phyloP scores from a whole-genome alignment of 2,888 invertebrate species.

The Thyatira batis region DNA sequence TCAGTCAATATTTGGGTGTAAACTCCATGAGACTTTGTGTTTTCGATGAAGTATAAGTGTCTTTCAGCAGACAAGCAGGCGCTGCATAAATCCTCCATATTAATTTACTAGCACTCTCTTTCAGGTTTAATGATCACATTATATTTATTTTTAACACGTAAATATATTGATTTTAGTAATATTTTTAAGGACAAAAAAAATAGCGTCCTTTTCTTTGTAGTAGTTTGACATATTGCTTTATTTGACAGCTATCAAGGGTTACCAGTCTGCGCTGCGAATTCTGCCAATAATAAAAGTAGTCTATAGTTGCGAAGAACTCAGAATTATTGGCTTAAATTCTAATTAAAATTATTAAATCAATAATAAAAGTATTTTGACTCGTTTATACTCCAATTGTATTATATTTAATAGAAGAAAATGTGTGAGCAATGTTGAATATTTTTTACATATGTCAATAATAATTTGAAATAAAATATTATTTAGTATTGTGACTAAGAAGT shows the following conservation, averaged over 20 bases:
- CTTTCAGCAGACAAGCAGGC: constrained; percentile 59
- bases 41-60: constrained; percentile 50
- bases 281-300: too few relatives aligned
- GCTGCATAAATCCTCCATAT: constrained; percentile 67
- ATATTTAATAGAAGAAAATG: too few relatives aligned
- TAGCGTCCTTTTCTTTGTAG: neutral
- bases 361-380: too few relatives aligned
- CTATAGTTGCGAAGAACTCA: too few relatives aligned
- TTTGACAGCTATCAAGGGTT: neutral
- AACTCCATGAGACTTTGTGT: constrained; percentile 49
- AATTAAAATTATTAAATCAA: too few relatives aligned
- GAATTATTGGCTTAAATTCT: too few relatives aligned
- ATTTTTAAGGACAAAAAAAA: neutral
- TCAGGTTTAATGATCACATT: neutral
- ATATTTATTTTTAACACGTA: neutral
- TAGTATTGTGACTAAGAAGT: too few relatives aligned
- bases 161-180: neutral
- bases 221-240: neutral
- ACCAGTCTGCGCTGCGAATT: too few relatives aligned
- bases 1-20: constrained; percentile 67
- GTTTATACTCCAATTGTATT: too few relatives aligned
- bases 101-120: constrained; percentile 3
- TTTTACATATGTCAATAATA: too few relatives aligned
- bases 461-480: too few relatives aligned
- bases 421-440: too few relatives aligned